Base-by-base conservation (phyloP, 1,140 invertebrate genomes). In the Ceratosolen fusciceps region DNA sequence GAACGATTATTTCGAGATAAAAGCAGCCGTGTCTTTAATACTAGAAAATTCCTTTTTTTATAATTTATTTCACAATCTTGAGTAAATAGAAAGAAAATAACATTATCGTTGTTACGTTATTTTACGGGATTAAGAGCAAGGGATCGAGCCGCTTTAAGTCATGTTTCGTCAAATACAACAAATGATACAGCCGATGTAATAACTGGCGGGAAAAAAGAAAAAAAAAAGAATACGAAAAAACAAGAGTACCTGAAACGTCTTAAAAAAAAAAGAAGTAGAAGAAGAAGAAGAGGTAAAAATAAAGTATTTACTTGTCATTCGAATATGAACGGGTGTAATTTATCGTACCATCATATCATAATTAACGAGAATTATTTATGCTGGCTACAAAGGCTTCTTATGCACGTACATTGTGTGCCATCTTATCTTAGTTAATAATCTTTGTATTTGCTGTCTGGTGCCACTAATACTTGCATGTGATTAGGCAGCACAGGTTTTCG, bases 381-480 rank as follows among this genome's bases (percentile, higher is more conserved):
- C 56, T 58, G 14, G 7, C 26, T 73, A 71, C 54, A 49, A 43
- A 77, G 52, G 12, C 31, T 60, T 47, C 37, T 39, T 62, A 37
- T 71, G 29, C 34, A 71, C 58, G 58, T 37, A 60, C 68, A 70
- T 26, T 14, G 24, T 47, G 21, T 7, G 49, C 0, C 34, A 47
- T 39, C 68, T 80, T 80, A 80, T 80, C 78, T 49, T 39, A 58
- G 24, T 54, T 80, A 80, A 80, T 75, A 70, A 70, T 80, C 73
- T 71, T 58, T 37, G 8, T 83, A 65, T 85, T 85, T 85, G 65
- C 81, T 80, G 81, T 85, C 84, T 84, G 82, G 83, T 84, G 82
- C 83, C 81, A 80, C 24, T 31, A 21, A 60, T 16, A 24, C 24
- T 37, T 24, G 24, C 34, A 56, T 19, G 58, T 8, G 47, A 47